Evolutionary conservation across 2,113 vertebrate genomes (phyloP).

Genomic region (Cygnus buccinator): DNA sequence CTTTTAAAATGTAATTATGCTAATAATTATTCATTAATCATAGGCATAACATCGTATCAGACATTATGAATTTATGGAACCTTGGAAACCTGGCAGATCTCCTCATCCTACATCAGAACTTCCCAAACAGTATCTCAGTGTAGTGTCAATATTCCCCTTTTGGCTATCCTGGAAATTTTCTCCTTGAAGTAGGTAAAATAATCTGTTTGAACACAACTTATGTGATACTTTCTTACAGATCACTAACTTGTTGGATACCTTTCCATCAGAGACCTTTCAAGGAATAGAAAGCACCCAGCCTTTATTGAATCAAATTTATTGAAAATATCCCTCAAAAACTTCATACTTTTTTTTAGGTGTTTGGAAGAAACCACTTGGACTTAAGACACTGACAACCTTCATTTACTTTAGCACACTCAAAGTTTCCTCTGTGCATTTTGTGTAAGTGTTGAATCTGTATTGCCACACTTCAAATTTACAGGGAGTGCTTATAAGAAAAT

Average conservation of each 20-base stretch:
- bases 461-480: background rate
- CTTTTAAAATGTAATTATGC: background rate
- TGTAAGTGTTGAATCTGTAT: background rate
- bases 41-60: background rate
- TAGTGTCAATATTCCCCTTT: background rate
- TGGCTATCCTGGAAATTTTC: background rate
- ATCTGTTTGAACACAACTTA: background rate
- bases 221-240: background rate
- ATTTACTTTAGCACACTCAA: background rate
- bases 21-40: background rate
- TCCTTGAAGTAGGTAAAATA: background rate
- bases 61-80: background rate
- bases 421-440: background rate
- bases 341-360: background rate
- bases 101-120: background rate
- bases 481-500: background rate
- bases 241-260: accelerated
- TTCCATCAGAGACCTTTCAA: background rate
- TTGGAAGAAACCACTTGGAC: background rate
- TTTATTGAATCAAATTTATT: background rate
- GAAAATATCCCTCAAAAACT: background rate
- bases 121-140: background rate
- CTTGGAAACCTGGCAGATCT: background rate
- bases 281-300: background rate
- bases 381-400: background rate